phyloP scores from a whole-genome alignment of 2,888 invertebrate species.

The Mesodorylaimus sp. region DNA sequence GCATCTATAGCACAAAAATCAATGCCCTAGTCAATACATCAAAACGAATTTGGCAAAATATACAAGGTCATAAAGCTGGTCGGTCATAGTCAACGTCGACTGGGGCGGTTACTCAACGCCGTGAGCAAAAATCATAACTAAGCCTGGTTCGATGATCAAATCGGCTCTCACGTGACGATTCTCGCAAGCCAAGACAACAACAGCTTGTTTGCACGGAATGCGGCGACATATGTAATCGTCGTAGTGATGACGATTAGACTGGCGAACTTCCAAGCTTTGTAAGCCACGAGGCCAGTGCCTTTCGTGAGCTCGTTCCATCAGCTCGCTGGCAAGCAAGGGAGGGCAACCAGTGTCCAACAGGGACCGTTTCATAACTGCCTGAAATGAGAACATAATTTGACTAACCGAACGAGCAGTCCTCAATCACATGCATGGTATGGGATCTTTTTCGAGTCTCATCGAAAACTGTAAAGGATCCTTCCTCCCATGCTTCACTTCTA shows the following conservation, averaged over 20 bases:
- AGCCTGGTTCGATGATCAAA: slow-evolving; percentile 83
- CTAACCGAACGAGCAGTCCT: too few relatives aligned
- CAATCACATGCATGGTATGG: too few relatives aligned
- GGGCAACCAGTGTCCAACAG: slow-evolving; percentile 84
- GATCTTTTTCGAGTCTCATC: too few relatives aligned
- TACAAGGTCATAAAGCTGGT: too few relatives aligned
- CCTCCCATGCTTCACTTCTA: too few relatives aligned
- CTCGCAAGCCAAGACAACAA: slow-evolving; percentile 78
- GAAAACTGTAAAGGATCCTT: too few relatives aligned
- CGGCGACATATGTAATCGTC: slow-evolving; percentile 83
- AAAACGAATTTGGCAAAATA: too few relatives aligned
- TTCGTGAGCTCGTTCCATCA: slow-evolving; percentile 95
- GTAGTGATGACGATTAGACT: slow-evolving; percentile 75
- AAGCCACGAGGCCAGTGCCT: slow-evolving; percentile 81
- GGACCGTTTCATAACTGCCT: slow-evolving; percentile 81
- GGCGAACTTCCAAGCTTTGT: slow-evolving; percentile 70
- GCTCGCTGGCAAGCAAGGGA: slow-evolving; percentile 69
- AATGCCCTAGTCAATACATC: too few relatives aligned
- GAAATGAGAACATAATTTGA: too few relatives aligned
- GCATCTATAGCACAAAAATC: too few relatives aligned
- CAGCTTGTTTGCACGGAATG: slow-evolving; percentile 59
- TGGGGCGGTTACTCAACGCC: slow-evolving; percentile 55
- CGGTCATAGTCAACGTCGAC: too few relatives aligned
- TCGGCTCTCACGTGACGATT: slow-evolving; percentile 85
- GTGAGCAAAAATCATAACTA: slow-evolving; percentile 96